Evolutionary conservation across 2,888 invertebrate species (phyloP).

Genomic region (Yponomeuta malinellus): DNA sequence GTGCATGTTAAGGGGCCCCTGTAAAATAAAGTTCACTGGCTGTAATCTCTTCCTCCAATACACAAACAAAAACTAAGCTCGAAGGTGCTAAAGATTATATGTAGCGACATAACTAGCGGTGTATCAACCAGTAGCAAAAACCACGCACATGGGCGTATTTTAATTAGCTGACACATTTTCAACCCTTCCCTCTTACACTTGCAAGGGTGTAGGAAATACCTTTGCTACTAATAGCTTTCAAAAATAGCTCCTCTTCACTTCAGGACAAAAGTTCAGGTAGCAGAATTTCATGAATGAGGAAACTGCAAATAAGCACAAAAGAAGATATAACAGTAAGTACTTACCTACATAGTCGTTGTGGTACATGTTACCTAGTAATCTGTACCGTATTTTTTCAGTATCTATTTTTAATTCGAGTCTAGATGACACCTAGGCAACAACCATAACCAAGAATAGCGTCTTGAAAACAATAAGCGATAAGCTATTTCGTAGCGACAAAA

Average conservation of each 20-base stretch:
- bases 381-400: no score
- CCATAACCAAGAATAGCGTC: no score
- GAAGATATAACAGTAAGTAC: no score
- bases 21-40: conserved; percentile 15
- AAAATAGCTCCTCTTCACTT: conserved; percentile 18
- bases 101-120: conserved; percentile 46
- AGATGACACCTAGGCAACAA: no score
- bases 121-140: conserved; percentile 52
- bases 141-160: conserved; percentile 68
- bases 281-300: no score
- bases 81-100: conserved; percentile 49
- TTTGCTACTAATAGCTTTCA: conserved; percentile 20
- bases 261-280: not conserved
- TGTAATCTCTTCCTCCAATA: not conserved
- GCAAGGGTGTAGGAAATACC: conserved; percentile 25
- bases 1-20: no score
- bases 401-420: no score
- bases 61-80: conserved; percentile 20
- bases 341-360: no score
- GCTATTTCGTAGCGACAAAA: no score
- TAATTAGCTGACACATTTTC: conserved; percentile 74
- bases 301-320: no score
- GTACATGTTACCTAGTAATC: no score
- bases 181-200: conserved; percentile 51
- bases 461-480: no score